Evolutionary conservation across 2,797 vertebrate species (phyloP).

Genomic region (Sus cebifrons): DNA sequence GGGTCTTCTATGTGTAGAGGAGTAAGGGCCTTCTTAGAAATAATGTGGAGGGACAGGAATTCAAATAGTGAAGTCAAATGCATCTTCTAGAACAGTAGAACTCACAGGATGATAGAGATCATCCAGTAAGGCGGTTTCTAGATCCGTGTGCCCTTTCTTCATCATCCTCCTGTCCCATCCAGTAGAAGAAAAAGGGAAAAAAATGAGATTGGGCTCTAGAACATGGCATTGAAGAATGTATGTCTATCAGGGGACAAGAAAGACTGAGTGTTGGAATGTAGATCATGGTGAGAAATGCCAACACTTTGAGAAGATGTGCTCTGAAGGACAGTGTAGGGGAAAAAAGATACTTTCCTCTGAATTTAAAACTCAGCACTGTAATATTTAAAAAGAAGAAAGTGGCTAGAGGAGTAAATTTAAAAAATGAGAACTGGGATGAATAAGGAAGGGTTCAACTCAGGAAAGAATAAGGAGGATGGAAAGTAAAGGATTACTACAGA

Average conservation of each 20-base stretch:
- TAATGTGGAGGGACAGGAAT: not conserved
- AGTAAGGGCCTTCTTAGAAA: not conserved
- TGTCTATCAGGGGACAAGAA: not conserved
- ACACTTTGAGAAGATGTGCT: not conserved
- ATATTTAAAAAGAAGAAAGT: slow-evolving; percentile 7
- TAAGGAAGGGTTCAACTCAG: slow-evolving; percentile 49
- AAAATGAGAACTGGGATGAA: not conserved
- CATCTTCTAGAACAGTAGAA: not conserved
- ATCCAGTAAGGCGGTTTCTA: not conserved
- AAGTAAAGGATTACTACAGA: not conserved
- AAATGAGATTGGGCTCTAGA: not conserved
- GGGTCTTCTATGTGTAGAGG: not conserved
- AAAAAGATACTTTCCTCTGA: not conserved
- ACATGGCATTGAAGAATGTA: not conserved
- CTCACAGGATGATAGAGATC: not conserved
- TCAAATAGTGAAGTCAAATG: not conserved
- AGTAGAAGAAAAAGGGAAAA: not conserved
- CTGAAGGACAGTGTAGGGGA: not conserved
- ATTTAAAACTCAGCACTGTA: not conserved
- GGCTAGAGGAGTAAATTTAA: not conserved
- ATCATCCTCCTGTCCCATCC: not conserved
- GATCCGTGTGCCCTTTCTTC: not conserved
- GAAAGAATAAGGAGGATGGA: not conserved
- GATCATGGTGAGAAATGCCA: not conserved
- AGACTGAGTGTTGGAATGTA: not conserved